Evolutionary conservation across 2,113 vertebrate genomes (phyloP).

Genomic region (Syngnathus typhle): DNA sequence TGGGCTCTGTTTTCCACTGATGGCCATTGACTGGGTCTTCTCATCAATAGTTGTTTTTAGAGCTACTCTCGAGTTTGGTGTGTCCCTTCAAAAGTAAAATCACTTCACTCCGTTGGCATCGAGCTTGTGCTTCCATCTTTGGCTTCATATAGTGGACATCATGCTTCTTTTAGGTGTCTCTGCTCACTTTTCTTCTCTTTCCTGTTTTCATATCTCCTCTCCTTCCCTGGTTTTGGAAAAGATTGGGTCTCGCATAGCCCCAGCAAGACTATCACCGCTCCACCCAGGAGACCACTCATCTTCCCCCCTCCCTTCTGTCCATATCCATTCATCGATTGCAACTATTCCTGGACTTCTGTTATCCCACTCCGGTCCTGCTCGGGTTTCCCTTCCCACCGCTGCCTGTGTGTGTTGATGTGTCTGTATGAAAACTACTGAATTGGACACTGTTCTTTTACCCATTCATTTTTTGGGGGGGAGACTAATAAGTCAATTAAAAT

Average conservation of each 20-base stretch:
- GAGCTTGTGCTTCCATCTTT: conserved; percentile 59
- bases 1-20: conserved; percentile 75
- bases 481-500: not conserved
- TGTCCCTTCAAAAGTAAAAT: not conserved
- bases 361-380: conserved; percentile 64
- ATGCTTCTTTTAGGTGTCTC: conserved; percentile 56
- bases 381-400: conserved; percentile 67
- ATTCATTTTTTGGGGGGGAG: conserved; percentile 9
- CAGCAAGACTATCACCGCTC: conserved; percentile 83
- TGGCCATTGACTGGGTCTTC: conserved; percentile 71
- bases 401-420: conserved; percentile 13
- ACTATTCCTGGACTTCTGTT: conserved; percentile 90
- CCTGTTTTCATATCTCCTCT: conserved; percentile 69
- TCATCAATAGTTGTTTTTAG: conserved; percentile 71
- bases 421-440: conserved; percentile 13
- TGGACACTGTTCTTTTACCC: conserved; percentile 27
- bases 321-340: conserved; percentile 83
- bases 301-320: conserved; percentile 44
- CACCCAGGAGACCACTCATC: conserved; percentile 82
- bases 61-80: conserved; percentile 42
- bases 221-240: conserved; percentile 67
- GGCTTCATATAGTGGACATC: conserved; percentile 6
- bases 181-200: conserved; percentile 56
- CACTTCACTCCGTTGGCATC: conserved; percentile 33
- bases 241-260: conserved; percentile 87